phyloP scores from a whole-genome alignment of 2,888 invertebrate species.

The Brachyopa scutellaris region DNA sequence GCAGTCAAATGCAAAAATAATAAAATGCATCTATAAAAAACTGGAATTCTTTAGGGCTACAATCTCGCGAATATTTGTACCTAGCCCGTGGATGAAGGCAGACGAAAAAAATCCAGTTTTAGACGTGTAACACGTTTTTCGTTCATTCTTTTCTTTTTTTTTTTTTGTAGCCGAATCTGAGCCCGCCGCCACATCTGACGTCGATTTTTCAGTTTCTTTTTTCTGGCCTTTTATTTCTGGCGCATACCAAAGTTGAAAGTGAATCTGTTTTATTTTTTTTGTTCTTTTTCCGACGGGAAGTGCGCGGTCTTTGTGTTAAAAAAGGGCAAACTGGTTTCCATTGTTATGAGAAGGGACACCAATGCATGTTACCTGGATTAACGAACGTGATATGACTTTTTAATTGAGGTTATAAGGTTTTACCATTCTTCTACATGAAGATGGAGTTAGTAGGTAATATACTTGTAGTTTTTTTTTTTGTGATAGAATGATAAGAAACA shows the following conservation, averaged over 20 bases:
- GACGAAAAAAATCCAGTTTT: constrained; percentile 21
- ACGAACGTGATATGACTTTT: constrained; percentile 4
- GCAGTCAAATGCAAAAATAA: not conserved
- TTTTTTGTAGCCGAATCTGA: not conserved
- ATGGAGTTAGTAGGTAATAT: too few species aligned
- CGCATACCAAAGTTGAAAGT: constrained; percentile 59
- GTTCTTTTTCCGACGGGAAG: constrained; percentile 11
- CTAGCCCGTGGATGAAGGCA: not conserved
- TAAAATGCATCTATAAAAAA: not conserved
- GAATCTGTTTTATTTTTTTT: constrained; percentile 41
- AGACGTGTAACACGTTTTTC: not conserved
- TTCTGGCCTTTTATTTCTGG: constrained; percentile 29
- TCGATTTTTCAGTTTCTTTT: not conserved
- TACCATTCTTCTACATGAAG: not conserved
- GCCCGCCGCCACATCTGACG: not conserved
- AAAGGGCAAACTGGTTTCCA: constrained; percentile 33
- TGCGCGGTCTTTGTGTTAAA: constrained; percentile 20
- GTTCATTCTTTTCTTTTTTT: constrained; percentile 8
- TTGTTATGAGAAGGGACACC: constrained; percentile 4
- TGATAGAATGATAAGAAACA: not conserved
- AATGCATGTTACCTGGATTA: constrained; percentile 13
- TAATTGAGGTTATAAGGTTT: constrained; percentile 18
- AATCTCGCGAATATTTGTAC: constrained; percentile 1
- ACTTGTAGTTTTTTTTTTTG: not conserved
- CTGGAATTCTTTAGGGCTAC: constrained; percentile 4